Conservation (phyloP, 30 jellyfish, hydroid and myxozoan genomes). For the Aurelia aurita region DNA sequence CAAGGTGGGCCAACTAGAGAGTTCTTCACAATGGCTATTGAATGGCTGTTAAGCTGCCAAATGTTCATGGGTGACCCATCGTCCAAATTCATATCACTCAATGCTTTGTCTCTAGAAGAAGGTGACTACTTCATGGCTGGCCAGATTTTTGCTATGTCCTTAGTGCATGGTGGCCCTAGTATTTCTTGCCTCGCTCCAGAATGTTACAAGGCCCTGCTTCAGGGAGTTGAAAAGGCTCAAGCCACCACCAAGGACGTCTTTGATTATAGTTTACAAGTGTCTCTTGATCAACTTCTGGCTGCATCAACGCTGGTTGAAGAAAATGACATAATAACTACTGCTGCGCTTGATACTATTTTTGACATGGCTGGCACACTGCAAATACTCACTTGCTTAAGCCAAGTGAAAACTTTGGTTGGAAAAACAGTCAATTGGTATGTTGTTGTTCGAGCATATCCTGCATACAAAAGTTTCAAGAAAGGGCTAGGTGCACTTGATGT, state of each 20-base stretch:
- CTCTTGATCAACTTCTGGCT: conserved; percentile 59
- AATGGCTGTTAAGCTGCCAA: conserved; percentile 56
- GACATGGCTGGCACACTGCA: conserved; percentile 68
- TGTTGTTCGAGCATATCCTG: conserved; percentile 61
- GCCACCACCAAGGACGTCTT: conserved; percentile 61
- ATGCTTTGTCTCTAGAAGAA: conserved; percentile 57
- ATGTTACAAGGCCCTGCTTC: conserved; percentile 68
- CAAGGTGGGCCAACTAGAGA: conserved; percentile 67
- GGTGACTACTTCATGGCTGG: conserved; percentile 71
- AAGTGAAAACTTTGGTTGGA: conserved; percentile 47
- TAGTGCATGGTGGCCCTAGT: conserved; percentile 72
- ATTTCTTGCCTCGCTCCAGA: conserved; percentile 62
- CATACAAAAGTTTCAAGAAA: conserved; percentile 55
- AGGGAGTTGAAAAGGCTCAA: conserved; percentile 59
- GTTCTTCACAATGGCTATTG: conserved; percentile 59
- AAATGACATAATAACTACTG: conserved; percentile 55
- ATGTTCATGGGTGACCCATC: conserved; percentile 51
- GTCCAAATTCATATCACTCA: conserved; percentile 55
- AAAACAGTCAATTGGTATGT: conserved; percentile 59
- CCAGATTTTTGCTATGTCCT: conserved; percentile 55
- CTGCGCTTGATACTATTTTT: conserved; percentile 58
- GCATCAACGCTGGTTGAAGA: conserved; percentile 69
- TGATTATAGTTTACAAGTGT: conserved; percentile 51
- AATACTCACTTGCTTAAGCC: conserved; percentile 47
- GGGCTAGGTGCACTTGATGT: conserved; percentile 31